Conservation (phyloP, 2,797 vertebrate species). For the Notoglanidium macrostoma region DNA sequence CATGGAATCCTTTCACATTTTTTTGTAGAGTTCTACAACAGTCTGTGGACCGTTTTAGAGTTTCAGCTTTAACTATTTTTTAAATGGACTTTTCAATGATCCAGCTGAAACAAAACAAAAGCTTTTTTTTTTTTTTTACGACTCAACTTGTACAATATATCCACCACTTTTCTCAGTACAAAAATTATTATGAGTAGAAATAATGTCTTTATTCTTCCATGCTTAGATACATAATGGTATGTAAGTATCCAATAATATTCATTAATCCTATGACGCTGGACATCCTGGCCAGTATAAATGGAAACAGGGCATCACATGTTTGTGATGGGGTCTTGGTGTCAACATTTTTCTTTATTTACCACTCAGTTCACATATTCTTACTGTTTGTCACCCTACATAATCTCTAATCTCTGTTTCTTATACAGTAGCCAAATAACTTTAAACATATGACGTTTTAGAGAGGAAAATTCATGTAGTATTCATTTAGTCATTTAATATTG, state of each 20-base stretch:
- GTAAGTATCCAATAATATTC: not conserved
- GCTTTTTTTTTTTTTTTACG: not conserved
- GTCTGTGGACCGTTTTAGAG: not conserved
- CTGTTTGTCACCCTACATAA: not conserved
- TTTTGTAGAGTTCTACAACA: not conserved
- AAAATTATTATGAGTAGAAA: not conserved
- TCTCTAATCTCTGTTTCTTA: not conserved
- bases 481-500: not conserved
- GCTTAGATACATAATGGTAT: not conserved
- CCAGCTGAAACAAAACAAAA: too few species aligned
- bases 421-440: not conserved
- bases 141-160: not conserved
- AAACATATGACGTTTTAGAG: not conserved
- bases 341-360: not conserved
- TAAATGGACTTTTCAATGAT: too few species aligned
- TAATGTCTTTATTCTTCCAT: not conserved
- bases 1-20: not conserved
- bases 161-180: not conserved
- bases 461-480: not conserved
- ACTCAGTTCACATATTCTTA: not conserved
- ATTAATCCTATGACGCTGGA: not conserved
- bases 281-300: not conserved
- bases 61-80: not conserved
- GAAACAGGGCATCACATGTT: not conserved
- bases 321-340: not conserved